These are phyloP conservation scores for Eupithecia pulchellata DNA, from an alignment of 2,888 invertebrate species.

Conservation along the genomic window DNA sequence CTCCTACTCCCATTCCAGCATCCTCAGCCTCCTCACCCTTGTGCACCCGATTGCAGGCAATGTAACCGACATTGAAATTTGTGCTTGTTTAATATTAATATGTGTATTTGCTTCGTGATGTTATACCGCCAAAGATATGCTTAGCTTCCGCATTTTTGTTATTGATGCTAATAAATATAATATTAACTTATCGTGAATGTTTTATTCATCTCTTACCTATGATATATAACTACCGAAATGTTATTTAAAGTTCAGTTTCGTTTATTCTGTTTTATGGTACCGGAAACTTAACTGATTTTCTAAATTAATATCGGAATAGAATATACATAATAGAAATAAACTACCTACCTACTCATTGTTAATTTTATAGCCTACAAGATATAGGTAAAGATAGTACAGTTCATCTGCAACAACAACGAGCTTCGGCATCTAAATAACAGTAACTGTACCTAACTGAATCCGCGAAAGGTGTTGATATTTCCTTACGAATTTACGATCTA, in stretches of 20 bases:
- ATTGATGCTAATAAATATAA: conserved; percentile 37
- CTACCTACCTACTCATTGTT: no score
- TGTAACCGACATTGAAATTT: conserved; percentile 69
- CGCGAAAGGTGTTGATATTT: no score
- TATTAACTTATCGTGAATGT: not conserved
- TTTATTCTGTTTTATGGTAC: no score
- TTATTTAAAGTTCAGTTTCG: no score
- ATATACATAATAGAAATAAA: no score
- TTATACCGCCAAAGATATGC: conserved; percentile 23
- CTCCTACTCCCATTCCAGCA: conserved; percentile 75
- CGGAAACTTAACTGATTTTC: not conserved
- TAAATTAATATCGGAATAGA: not conserved
- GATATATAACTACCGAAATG: no score
- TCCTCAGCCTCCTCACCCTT: conserved; percentile 68
- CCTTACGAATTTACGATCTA: no score
- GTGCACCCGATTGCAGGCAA: conserved; percentile 79
- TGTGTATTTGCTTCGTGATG: conserved; percentile 10
- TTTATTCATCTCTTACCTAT: not conserved
- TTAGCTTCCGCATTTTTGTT: conserved; percentile 46
- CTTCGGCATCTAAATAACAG: no score
- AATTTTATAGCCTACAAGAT: no score
- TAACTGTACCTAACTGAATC: no score
- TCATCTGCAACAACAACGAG: no score
- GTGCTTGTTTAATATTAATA: not conserved
- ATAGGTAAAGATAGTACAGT: no score